Conservation (phyloP, 2,113 vertebrate genomes). For the Donacobius atricapilla region DNA sequence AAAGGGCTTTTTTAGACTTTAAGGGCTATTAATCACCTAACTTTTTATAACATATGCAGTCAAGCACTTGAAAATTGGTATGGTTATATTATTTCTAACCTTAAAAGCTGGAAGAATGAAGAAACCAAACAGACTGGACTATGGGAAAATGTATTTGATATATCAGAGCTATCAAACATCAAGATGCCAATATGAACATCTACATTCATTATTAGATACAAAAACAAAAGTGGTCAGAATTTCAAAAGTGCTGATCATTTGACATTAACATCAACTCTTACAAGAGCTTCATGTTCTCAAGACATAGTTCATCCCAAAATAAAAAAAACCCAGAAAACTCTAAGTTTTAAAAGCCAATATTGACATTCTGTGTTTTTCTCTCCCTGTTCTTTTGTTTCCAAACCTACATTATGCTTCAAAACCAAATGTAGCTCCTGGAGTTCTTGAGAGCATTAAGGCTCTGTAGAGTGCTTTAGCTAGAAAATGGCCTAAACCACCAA, state of each 20-base stretch:
- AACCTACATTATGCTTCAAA: not conserved
- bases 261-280: not conserved
- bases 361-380: not conserved
- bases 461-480: not conserved
- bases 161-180: not conserved
- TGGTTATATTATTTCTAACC: not conserved
- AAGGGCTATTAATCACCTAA: not conserved
- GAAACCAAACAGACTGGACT: not conserved
- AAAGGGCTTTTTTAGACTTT: slow-evolving; percentile 2
- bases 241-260: not conserved
- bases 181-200: not conserved
- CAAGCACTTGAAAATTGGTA: not conserved
- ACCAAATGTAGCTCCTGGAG: not conserved
- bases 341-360: not conserved
- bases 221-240: not conserved
- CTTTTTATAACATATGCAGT: not conserved
- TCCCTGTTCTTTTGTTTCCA: not conserved
- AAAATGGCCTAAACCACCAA: not conserved
- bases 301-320: not conserved
- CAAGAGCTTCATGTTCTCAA: not conserved
- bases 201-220: not conserved
- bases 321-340: not conserved
- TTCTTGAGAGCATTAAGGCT: not conserved
- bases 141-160: not conserved
- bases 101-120: not conserved